phyloP scores from a whole-genome alignment of 2,113 vertebrate species.

The Raja brachyura region DNA sequence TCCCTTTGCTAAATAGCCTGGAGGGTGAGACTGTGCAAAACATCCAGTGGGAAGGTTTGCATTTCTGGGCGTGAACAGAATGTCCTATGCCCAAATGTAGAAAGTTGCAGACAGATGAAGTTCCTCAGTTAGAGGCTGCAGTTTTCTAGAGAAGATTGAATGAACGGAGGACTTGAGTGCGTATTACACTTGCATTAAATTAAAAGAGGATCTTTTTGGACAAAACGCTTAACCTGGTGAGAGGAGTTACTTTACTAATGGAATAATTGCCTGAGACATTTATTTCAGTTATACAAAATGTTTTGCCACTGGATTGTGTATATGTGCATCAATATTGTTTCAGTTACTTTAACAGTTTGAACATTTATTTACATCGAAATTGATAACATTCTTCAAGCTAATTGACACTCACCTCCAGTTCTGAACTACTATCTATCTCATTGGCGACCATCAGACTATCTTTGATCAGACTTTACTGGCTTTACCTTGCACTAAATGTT shows the following conservation, averaged over 20 bases:
- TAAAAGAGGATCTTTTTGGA: neutral
- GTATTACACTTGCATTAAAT: too few relatives aligned
- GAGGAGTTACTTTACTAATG: neutral
- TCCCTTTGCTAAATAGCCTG: neutral
- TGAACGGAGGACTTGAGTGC: neutral
- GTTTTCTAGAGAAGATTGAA: neutral
- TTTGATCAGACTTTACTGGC: too few relatives aligned
- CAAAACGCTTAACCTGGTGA: neutral
- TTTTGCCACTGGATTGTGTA: neutral
- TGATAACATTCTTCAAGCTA: neutral
- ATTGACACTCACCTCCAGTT: too few relatives aligned
- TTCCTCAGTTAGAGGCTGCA: neutral
- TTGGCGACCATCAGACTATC: too few relatives aligned
- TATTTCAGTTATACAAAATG: neutral
- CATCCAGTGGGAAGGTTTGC: neutral
- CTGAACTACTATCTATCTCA: too few relatives aligned
- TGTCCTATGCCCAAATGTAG: accelerated
- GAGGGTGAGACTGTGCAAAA: neutral
- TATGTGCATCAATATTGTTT: neutral
- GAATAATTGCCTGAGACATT: neutral
- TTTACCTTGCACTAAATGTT: too few relatives aligned
- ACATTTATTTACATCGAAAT: neutral
- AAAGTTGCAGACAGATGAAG: neutral
- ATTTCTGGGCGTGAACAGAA: neutral
- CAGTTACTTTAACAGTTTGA: neutral